These are phyloP conservation scores for Lysiphlebus fabarum DNA, from an alignment of 1,140 invertebrate genomes.

Conservation along the genomic window DNA sequence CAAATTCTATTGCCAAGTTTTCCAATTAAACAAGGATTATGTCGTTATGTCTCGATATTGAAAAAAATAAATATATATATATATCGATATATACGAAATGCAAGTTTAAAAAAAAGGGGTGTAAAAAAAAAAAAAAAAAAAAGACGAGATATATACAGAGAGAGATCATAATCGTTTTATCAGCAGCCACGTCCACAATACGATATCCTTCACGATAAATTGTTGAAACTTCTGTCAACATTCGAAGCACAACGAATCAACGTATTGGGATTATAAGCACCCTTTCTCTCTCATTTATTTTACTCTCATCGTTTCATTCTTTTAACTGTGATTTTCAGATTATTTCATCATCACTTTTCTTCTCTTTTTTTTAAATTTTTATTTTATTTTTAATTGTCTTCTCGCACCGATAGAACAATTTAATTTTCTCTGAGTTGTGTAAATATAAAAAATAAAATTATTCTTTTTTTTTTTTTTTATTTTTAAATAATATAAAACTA, in stretches of 20 bases:
- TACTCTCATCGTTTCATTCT: conserved; percentile 24
- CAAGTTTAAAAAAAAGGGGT: not conserved
- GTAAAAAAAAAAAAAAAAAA: conserved; percentile 19
- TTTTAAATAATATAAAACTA: no score
- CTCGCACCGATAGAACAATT: conserved; percentile 1
- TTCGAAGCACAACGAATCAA: conserved; percentile 37
- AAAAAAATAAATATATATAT: conserved; percentile 47
- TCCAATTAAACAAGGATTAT: conserved; percentile 55
- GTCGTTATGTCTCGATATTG: conserved; percentile 53
- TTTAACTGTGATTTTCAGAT: not conserved
- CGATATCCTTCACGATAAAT: conserved; percentile 27
- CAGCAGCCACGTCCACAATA: not conserved
- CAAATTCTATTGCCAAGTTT: conserved; percentile 36
- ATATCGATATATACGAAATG: conserved; percentile 34
- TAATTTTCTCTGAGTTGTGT: not conserved
- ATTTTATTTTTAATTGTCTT: not conserved
- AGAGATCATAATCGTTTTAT: conserved; percentile 23
- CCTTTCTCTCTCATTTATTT: conserved; percentile 6
- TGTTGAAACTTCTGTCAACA: conserved; percentile 44
- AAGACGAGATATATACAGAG: conserved; percentile 9
- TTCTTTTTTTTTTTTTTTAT: no score
- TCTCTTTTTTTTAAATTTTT: no score
- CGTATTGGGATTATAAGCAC: conserved; percentile 27
- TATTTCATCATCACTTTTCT: conserved; percentile 32
- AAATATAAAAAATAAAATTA: conserved; percentile 5